phyloP scores from a whole-genome alignment of 2,888 invertebrate species.

The Xylota sylvarum region DNA sequence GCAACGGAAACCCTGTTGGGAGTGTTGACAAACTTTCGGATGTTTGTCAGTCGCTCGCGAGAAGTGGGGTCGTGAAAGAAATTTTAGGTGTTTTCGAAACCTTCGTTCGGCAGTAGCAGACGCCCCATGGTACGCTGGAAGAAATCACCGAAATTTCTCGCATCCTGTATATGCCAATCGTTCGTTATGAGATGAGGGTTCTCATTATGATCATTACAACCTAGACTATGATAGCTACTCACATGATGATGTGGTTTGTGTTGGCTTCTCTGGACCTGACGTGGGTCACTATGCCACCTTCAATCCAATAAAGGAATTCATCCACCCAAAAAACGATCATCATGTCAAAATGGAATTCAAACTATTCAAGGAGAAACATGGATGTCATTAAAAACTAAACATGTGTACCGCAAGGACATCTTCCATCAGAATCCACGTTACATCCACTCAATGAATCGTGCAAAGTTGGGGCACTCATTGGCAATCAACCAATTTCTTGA shows the following conservation, averaged over 20 bases:
- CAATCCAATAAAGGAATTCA: slow-evolving; percentile 97
- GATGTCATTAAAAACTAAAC: too few species aligned
- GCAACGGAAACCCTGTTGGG: slow-evolving; percentile 91
- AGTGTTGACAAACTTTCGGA: too few species aligned
- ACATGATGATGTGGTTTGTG: slow-evolving; percentile 89
- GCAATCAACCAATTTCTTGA: slow-evolving; percentile 96
- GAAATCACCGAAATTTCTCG: slow-evolving; percentile 86
- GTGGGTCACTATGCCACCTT: slow-evolving; percentile 92
- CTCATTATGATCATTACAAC: slow-evolving; percentile 98
- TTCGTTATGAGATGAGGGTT: slow-evolving; percentile 96
- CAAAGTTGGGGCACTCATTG: slow-evolving; percentile 89
- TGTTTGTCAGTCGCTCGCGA: too few species aligned
- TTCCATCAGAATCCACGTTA: slow-evolving; percentile 95
- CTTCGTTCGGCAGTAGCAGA: slow-evolving; percentile 96
- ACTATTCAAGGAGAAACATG: slow-evolving; percentile 90
- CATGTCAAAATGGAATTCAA: slow-evolving; percentile 92
- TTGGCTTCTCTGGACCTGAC: slow-evolving; percentile 95
- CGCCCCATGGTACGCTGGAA: slow-evolving; percentile 92
- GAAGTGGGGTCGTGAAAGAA: too few species aligned
- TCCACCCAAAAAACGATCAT: slow-evolving; percentile 90
- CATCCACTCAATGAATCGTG: slow-evolving; percentile 93
- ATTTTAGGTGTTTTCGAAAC: slow-evolving; percentile 91
- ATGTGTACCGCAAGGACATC: slow-evolving; percentile 90
- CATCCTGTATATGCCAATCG: slow-evolving; percentile 87
- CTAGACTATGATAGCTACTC: slow-evolving; percentile 90